Base-by-base conservation (phyloP, 2,113 vertebrate species). In the Stigmatopora argus region DNA sequence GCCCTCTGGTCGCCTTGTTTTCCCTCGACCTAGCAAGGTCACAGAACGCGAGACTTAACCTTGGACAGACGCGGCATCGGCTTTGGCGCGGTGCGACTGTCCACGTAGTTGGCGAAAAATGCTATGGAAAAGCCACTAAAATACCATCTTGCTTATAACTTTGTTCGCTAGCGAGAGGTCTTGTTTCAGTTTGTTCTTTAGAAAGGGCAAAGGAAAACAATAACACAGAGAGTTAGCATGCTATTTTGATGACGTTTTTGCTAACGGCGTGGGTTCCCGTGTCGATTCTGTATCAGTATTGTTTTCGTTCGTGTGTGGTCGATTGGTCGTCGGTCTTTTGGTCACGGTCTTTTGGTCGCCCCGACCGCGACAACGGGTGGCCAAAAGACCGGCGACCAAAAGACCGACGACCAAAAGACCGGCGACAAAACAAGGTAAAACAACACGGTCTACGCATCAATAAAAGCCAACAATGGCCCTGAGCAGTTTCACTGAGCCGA, bases 101-200 rank as follows among this genome's bases (percentile, higher is more conserved):
- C 53, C 69, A 79, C 80, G 44, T 6, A 80, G 83, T 88, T 86
- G 87, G 85, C 87, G 85, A 72, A 60, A 60, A 60, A 85, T 23
- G 67, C 48, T 76, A 79, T 79, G 81, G 83, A 87, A 84, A 61
- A 81, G 77, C 70, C 58, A 12, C 19, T 64, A 73, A 83, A 86
- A 86, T 83, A 87, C 86, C 84, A 87, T 86, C 85, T 80, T 74
- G 86, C 75, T 78, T 82, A 77, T 82, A 80, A 86, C 53, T 56
- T 19, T 15, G 53, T 23, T 19, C 45, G 19, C n/a, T 21, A 15
- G 21, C 14, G 26, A 13, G 41, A 56, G 41, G 41, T 7, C 53
- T 15, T 15, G 4, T 56, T 56, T 31, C 14, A 31, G 53, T 56
- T 56, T 7, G 53, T 3, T 56, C 53, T 31, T 56, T 14, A 7